Evolutionary conservation across 2,113 vertebrate species (phyloP), one percentile per base, ranked within the genome.

Genomic region (Oryzias curvinotus): DNA sequence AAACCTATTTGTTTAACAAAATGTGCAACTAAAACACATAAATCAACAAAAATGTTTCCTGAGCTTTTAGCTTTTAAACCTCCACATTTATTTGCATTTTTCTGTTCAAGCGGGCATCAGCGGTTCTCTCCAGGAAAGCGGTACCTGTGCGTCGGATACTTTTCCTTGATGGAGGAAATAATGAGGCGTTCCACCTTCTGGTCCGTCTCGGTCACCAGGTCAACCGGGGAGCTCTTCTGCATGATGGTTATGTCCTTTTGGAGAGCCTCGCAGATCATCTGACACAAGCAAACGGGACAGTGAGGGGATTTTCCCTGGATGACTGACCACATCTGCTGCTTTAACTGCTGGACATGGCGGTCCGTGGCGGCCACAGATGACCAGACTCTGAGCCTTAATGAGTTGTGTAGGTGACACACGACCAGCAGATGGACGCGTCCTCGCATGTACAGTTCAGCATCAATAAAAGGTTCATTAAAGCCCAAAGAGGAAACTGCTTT

Each of bases 141-240:
- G 47, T 92, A 97, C 96, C 96, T 96, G 92, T 98, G 96, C 68
- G 92, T 91, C 25, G 96, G 94, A 73, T 93, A 98, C 71, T 96
- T 97, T 56, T 95, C 91, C 84, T 92, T 95, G 85, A 98, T 90
- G 53, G 90, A 91, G 48, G 92, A 92, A 67, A 98, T 91, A 66
- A 98, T 92, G 85, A 97, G 93, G 68, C 93, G 91, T 86, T 98
- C 96, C 80, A 98, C 94, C 87, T 93, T 95, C 87, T 97, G 95
- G 85, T 98, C 96, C 1, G 96, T 98, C 82, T 93, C 93, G 6
- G 96, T 98, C 81, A 98, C 96, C 64, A 98, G 90, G 88, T 98
- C 96, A 49, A 92, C 94, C 0, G 95, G 93, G 10, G 96, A 97
- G 81, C 95, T 98, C 90, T 98, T 98, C 80, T 95, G 79, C 96